Base-by-base conservation (phyloP, 2,888 invertebrate species). In the Diogma glabrata region DNA sequence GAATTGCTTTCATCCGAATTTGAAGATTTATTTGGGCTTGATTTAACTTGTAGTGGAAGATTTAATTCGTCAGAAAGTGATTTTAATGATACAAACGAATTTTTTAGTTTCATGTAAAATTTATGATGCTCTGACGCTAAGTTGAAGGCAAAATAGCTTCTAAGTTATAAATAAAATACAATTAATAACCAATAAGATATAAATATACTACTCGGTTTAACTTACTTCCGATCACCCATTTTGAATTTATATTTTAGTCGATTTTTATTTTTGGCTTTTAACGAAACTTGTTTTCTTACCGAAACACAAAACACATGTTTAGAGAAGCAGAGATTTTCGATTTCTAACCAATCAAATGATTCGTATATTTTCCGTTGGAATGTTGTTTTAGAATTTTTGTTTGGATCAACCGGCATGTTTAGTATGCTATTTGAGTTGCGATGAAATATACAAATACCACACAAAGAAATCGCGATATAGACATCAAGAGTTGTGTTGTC, bases 81-180 rank as follows among this genome's bases (percentile, higher is more conserved):
- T 63, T 76, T 77, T 33, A 82, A 71, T 51, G 84, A 83, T 54
- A 81, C 79, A 55, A 81, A 78, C 63, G 85, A 84, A 38, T 82
- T 80, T 63, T 83, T 77, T 48, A 85, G 67, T 61, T 82, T 80
- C 60, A 84, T 72, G 69, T 83, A 86, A 65, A 86, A 78, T 63
- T 84, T 80, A 63, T 86, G 85, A 64, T 86, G 86, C 45, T 85
- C 67, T n/a, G 85, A 85, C 9, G 84, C 84, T 54, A 85, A 67
- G 67, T 82, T 82, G 67, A 85, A 86, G 53, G 84, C 78, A 61
- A 83, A 85, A 62, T 81, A 84, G 62, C 83, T 84, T 67, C 79
- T 57, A 59, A 55, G 56, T n/a, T n/a, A 60, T 51, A 50, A 57
- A 30, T 52, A 54, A 49, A 23, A 40, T 38, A 50, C 2, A 54